Evolutionary conservation across 2,888 invertebrate species (phyloP), one percentile per base, ranked within the genome.

Genomic region (Cryptocephalus moraei): DNA sequence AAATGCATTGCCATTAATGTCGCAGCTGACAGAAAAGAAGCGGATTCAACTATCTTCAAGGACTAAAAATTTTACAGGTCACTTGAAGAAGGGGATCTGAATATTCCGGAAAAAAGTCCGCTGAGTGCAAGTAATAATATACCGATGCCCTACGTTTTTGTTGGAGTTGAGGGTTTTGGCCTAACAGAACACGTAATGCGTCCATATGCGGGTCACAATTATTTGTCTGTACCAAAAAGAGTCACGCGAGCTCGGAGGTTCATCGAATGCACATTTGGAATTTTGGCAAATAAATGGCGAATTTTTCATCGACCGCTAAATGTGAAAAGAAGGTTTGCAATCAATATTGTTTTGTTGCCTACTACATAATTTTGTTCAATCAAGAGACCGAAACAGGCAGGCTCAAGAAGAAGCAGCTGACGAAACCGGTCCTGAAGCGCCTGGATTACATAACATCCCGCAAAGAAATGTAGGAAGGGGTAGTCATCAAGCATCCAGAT

Each of bases 361-460:
- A 2, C 32, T 45, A 9, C 45, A 45, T 40, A 45, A 45, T 32
- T 45, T 45, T 31, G 39, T 45, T n/a, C 1, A 6, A 9, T 39
- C 39, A 8, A 39, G 40, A 4, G 45, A 39, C 13, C 32, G 40
- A 10, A 22, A 22, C 6, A 22, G 6, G 22, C 22, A 22, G 22
- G 22, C 22, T 22, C 22, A 22, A 22, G 22, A 22, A 6, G 6
- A 22, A 22, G 2, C 6, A 22, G 2, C n/a, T n/a, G n/a, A n/a
- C n/a, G n/a, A n/a, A n/a, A 22, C 22, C 22, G 22, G 6, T 22
- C 2, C 22, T 22, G 6, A 22, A 22, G 22, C 6, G 22, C 22
- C 22, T 22, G 22, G 6, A 22, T 22, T 22, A 22, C 22, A 22
- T 22, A 6, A 22, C 6, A 22, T 22, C 2, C 22, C 6, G 22